phyloP scores from a whole-genome alignment of 2,888 invertebrate genomes.

The Hirudinaria manillensis region DNA sequence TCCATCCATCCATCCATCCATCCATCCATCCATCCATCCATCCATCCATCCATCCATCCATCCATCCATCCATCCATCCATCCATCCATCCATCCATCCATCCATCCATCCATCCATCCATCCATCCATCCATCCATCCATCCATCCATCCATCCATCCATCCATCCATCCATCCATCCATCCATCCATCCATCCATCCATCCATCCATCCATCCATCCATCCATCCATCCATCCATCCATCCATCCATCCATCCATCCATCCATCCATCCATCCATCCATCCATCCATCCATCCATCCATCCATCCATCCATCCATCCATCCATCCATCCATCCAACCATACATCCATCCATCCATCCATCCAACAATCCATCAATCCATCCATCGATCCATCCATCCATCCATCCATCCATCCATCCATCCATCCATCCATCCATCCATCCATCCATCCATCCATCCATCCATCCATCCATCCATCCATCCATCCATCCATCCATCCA shows the following conservation, averaged over 20 bases:
- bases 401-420: neutral
- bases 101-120: too few species aligned
- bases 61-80: too few species aligned
- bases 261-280: neutral
- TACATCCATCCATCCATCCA: neutral
- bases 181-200: neutral
- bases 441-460: neutral
- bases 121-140: neutral
- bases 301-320: neutral
- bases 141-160: too few species aligned
- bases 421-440: too few species aligned
- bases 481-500: neutral
- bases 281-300: too few species aligned
- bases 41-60: neutral
- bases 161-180: neutral
- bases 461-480: too few species aligned
- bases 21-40: too few species aligned
- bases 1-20: slow-evolving; percentile 4
- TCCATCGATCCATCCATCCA: too few species aligned
- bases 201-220: too few species aligned
- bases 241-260: too few species aligned
- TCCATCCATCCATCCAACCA: too few species aligned
- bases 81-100: neutral
- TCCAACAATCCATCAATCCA: neutral
- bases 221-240: neutral